Evolutionary conservation across 1,140 invertebrate species (phyloP), one percentile per base, ranked within the genome.

Genomic region (Drosophila virilis): DNA sequence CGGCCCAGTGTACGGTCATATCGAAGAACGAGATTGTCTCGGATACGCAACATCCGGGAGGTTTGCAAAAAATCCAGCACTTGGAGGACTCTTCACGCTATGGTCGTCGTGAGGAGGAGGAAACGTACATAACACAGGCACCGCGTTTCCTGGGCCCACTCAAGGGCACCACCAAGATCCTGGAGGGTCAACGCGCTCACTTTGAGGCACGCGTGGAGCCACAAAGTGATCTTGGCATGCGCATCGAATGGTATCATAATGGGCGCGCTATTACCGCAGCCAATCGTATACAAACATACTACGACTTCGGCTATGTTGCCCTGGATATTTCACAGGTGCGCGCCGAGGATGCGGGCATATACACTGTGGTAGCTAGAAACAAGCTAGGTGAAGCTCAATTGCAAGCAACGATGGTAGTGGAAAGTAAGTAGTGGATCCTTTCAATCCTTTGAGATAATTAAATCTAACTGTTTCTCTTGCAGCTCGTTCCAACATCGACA

Each of bases 181-280:
- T 97, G n/a, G 98, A 99, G 93, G 97, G 97, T 9, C 98, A 99
- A 93, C 94, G 97, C 38, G 98, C 98, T 74, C 98, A 99, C 91
- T 99, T 99, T 91, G 98, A 99, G 94, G 97, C 97, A 42, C 96
- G 97, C 64, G 96, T 98, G 43, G 98, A 99, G 90, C 98, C 98
- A 2, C 97, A 97, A 91, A 98, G 95, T 89, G 98, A 99, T 92
- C 93, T 97, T 4, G 96, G 95, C 1, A 95, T 99, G 95, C 95
- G 94, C 62, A 95, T 97, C 67, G 97, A 98, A 93, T 98, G 97
- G 97, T 98, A 97, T 82, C 96, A 97, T 82, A 98, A 98, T 93
- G 97, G 97, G 8, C 96, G 96, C 90, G 94, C 96, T 52, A 96
- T 97, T 55, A 96, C 96, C 78, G 95, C 95, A 50, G 97, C 97